phyloP scores from a whole-genome alignment of 2,113 vertebrate genomes.

The Guaruba guarouba region DNA sequence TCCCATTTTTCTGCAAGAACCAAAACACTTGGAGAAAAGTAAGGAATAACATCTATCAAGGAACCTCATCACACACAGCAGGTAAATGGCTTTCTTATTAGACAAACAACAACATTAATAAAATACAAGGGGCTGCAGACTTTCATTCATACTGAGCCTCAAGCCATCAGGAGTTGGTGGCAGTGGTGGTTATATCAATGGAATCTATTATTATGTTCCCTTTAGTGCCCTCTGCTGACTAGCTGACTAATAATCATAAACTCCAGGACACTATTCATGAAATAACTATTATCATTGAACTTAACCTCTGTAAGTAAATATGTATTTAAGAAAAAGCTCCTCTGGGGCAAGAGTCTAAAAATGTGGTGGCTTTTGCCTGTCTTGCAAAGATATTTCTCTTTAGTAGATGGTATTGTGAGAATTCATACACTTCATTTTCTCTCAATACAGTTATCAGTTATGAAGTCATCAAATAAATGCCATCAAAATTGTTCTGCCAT shows the following conservation, averaged over 20 bases:
- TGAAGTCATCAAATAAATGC: not conserved
- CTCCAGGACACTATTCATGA: conserved; percentile 12
- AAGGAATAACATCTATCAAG: not conserved
- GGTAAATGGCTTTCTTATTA: conserved; percentile 48
- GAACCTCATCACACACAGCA: not conserved
- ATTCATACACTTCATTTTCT: not conserved
- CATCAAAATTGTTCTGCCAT: not conserved
- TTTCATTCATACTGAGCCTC: not conserved
- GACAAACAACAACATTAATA: conserved; percentile 34
- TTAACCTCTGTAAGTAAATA: conserved; percentile 47
- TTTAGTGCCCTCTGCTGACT: conserved; percentile 26
- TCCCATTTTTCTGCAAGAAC: not conserved
- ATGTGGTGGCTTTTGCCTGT: not conserved
- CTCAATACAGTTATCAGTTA: not conserved
- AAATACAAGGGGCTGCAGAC: not conserved
- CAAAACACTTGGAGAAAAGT: not conserved
- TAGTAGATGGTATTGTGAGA: not conserved
- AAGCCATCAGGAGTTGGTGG: not conserved
- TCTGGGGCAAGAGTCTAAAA: not conserved
- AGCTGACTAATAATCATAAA: conserved; percentile 43
- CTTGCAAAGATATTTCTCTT: not conserved
- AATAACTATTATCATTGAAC: conserved; percentile 6
- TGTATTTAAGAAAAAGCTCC: conserved; percentile 15
- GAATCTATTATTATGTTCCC: conserved; percentile 7
- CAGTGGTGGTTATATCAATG: not conserved